Base-by-base conservation (phyloP, 2,888 invertebrate species). In the Tachina grossa region DNA sequence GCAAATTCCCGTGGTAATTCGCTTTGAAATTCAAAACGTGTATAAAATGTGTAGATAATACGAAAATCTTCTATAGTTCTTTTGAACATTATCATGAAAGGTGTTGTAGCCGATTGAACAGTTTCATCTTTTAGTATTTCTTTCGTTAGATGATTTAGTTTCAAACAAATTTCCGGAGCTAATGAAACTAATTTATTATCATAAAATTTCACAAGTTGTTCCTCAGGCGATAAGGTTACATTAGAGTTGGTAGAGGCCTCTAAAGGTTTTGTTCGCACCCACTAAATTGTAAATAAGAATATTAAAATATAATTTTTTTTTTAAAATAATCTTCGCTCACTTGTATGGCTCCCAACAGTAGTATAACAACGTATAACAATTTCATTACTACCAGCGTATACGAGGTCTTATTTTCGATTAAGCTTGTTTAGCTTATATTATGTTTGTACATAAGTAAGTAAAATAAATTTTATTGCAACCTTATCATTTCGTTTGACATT, bases 61-160 rank as follows among this genome's bases (percentile, higher is more conserved):
- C 47, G 39, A 14, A 74, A 74, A 11, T 49, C 9, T 10, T 16
- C 49, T 39, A 61, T 13, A 47, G 47, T 41, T 11, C 11, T 9
- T 39, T 55, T 59, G 1, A 74, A 49, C 31, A 49, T 6, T n/a
- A 19, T 8, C 1, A 74, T 11, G 2, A 43, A 6, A 10, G 16
- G 39, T 0, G 59, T 61, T 31, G 10, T 2, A 9, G 72, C 31
- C 0, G 2, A 0, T 14, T 61, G 16, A 9, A 74, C 10, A 1
- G 3, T 13, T 13, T 39, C 8, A 31, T 74, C 72, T 16, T 74
- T 47, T 47, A 74, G n/a, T 11, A 74, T 39, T 16, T 49, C 2
- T 49, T 59, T 61, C 6, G 16, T 39, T 16, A 74, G 5, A 74
- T 61, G 2, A 49, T 74, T 16, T 9, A 59, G n/a, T 49, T 61